These are phyloP conservation scores for Gallinago undulata DNA, from an alignment of 2,113 vertebrate species.

Conservation along the genomic window DNA sequence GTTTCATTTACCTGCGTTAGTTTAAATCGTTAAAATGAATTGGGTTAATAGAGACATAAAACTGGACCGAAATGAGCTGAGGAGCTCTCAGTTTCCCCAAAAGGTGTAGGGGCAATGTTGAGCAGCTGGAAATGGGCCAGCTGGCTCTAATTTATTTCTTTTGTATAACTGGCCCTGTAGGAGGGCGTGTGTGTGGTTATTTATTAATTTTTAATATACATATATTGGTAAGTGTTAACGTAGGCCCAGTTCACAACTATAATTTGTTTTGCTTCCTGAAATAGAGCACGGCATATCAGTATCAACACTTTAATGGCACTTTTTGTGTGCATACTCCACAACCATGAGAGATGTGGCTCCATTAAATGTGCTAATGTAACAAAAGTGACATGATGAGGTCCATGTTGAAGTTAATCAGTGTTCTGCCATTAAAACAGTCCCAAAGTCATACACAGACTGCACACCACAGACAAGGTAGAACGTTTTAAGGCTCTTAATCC, in stretches of 20 bases:
- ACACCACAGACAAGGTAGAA: neutral
- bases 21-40: neutral
- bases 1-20: neutral
- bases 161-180: neutral
- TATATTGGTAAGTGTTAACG: neutral
- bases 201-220: neutral
- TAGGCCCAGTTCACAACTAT: neutral
- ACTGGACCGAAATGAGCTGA: neutral
- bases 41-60: neutral
- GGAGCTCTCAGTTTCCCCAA: neutral
- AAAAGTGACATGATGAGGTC: neutral
- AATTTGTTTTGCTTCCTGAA: neutral
- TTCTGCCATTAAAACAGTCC: neutral
- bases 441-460: neutral
- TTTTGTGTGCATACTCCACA: neutral
- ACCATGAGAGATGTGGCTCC: neutral
- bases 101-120: slow-evolving; percentile 1
- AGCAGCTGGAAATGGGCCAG: slow-evolving; percentile 11
- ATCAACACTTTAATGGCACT: neutral
- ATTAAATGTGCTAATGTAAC: neutral
- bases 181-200: neutral
- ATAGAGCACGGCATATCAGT: neutral
- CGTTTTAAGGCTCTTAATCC: neutral
- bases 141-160: neutral
- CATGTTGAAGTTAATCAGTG: neutral